Base-by-base conservation (phyloP, 2,888 invertebrate species). In the Sthenelais limicola region DNA sequence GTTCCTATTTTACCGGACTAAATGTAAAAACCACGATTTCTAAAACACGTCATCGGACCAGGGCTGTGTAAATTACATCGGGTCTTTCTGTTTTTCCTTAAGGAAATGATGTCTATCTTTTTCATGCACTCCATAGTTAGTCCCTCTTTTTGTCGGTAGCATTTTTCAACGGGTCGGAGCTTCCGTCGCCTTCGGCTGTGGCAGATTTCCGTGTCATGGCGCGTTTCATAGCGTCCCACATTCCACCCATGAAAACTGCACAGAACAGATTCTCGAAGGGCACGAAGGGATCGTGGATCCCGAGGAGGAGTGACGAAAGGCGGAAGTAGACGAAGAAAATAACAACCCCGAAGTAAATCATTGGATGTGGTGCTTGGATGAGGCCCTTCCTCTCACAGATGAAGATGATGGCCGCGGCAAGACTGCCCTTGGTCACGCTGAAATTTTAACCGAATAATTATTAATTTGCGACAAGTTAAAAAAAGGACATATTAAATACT, bases 231-330 rank as follows among this genome's bases (percentile, higher is more conserved):
- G 97, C 96, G 89, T 99, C 99, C 95, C 97, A 98, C 87, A 99
- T 94, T 71, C 99, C 99, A 49, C 99, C 99, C 89, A 99, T 92
- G 75, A 88, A 87, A 35, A 88, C 90, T 28, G 98, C 97, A 88
- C 97, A 98, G 90, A 95, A 94, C 73, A 99, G 90, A 88, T 99
- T 99, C 90, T 99, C 99, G 87, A 99, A 97, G 18, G 99, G 99
- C 83, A 96, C 92, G 89, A 99, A 98, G 48, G 99, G 99, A 90
- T 99, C 99, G 87, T 97, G 96, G 83, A 99, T 98, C 80, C 97
- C 97, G 82, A 99, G 91, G 73, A 99, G 90, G 83, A 99, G 94
- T 9, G 98, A 97, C 28, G 97, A 97, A 76, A 99, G 88, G 92
- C 94, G 97, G 89, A 97, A 97, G 90, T 97, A 97, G 66, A 97